These are phyloP conservation scores for Varanus komodoensis DNA, from an alignment of 2,113 vertebrate genomes.

Conservation along the genomic window DNA sequence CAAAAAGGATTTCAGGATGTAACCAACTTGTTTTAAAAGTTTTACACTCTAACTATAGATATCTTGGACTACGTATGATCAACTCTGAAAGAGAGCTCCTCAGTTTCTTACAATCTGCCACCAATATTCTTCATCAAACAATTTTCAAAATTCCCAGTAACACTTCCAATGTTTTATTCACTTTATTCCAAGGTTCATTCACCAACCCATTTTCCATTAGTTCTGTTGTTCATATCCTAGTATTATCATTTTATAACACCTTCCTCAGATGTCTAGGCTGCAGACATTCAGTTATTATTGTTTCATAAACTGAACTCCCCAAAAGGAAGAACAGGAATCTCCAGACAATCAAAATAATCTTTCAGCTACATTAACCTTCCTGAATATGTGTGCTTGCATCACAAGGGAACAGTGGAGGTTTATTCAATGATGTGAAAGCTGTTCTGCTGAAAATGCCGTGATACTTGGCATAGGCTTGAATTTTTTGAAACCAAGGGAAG, in stretches of 20 bases:
- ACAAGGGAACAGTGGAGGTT: neutral
- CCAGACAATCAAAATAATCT: neutral
- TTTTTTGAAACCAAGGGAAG: neutral
- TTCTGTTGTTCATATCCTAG: neutral
- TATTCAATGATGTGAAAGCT: neutral
- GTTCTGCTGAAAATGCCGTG: neutral
- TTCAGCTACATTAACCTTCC: neutral
- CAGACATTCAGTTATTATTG: neutral
- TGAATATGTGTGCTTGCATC: neutral
- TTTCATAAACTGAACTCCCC: conserved; percentile 5
- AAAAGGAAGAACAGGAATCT: neutral
- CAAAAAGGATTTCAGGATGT: conserved; percentile 58
- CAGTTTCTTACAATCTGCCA: neutral
- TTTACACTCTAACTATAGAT: conserved; percentile 13
- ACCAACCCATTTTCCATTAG: neutral
- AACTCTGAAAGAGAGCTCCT: neutral
- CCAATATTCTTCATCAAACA: neutral
- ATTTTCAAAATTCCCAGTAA: neutral
- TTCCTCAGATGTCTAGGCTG: neutral
- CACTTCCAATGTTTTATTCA: neutral
- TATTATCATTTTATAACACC: neutral
- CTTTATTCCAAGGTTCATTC: neutral
- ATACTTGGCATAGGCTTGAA: neutral
- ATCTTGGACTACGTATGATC: neutral
- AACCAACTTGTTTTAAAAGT: conserved; percentile 51